A percentile compares a stretch with the other conserved stretches of the same genome.
Conservation (phyloP, 2,113 vertebrate genomes). For the Pachyramphus minor region DNA sequence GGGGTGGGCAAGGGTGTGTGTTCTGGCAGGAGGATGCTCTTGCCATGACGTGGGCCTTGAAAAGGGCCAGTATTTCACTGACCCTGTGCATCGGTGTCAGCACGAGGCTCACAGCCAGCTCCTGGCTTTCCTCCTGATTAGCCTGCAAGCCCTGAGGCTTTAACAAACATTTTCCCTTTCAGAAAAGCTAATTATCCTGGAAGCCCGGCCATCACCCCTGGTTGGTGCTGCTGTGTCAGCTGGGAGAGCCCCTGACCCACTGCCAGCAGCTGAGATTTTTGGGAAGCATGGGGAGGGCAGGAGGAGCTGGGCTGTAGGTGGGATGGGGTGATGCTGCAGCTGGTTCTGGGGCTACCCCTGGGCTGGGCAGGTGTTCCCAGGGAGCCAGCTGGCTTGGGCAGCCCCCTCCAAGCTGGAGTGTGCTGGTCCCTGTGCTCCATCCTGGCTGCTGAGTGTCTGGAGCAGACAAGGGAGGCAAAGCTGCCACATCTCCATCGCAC, state of each 20-base stretch:
- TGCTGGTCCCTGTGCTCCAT: background rate
- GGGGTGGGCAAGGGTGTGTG: accelerated
- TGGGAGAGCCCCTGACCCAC: accelerated
- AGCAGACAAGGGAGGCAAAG: background rate
- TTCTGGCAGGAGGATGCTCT: background rate
- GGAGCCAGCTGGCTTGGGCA: background rate
- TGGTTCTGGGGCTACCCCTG: background rate
- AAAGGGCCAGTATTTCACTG: background rate
- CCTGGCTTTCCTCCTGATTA: background rate
- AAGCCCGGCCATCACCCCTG: background rate
- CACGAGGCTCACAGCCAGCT: background rate
- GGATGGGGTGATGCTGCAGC: background rate
- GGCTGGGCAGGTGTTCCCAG: background rate
- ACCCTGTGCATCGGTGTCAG: accelerated
- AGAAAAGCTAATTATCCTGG: constrained; percentile 11
- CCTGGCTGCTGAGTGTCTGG: background rate
- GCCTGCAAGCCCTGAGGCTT: constrained; percentile 17
- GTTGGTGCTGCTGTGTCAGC: background rate
- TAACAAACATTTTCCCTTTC: constrained; percentile 30
- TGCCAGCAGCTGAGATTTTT: background rate
- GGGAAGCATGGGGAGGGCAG: background rate
- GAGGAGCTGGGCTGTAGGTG: background rate
- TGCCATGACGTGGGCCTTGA: background rate
- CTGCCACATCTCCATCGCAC: background rate
- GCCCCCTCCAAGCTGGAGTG: accelerated